A percentile compares a stretch with the other conserved stretches of the same genome.
phyloP scores from a whole-genome alignment of 2,113 vertebrate genomes.

The Axis porcinus region DNA sequence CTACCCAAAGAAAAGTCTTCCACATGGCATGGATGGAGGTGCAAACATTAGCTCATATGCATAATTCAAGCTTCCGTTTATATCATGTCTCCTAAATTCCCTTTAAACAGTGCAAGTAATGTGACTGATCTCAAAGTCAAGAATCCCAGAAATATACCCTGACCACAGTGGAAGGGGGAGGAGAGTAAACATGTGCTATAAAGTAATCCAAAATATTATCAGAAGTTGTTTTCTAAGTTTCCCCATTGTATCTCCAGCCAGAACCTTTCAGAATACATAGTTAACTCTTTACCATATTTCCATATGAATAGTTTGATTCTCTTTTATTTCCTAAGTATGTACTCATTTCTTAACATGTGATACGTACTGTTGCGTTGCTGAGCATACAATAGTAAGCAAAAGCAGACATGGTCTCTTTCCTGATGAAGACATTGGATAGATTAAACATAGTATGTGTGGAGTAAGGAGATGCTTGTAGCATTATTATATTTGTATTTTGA shows the following conservation, averaged over 20 bases:
- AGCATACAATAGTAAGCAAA: background rate
- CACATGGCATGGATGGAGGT: no score
- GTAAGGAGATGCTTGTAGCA: background rate
- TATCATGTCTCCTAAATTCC: background rate
- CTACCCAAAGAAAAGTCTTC: background rate
- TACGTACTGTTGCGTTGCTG: background rate
- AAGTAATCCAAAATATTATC: background rate
- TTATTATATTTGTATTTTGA: background rate
- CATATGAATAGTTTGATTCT: background rate
- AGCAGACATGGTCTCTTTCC: background rate
- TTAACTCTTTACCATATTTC: background rate
- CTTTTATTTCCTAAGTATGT: background rate
- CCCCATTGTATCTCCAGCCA: background rate
- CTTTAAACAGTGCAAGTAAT: background rate
- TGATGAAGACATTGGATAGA: background rate
- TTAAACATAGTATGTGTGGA: background rate
- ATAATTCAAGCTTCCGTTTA: background rate
- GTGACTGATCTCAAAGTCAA: background rate
- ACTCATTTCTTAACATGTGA: background rate
- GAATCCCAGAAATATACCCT: background rate
- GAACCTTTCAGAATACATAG: background rate
- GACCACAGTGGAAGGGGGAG: background rate
- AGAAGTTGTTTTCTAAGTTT: background rate
- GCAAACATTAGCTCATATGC: background rate
- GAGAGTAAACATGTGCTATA: background rate